Conservation (phyloP, 2,888 invertebrate genomes). For the Hypercompe scribonia region DNA sequence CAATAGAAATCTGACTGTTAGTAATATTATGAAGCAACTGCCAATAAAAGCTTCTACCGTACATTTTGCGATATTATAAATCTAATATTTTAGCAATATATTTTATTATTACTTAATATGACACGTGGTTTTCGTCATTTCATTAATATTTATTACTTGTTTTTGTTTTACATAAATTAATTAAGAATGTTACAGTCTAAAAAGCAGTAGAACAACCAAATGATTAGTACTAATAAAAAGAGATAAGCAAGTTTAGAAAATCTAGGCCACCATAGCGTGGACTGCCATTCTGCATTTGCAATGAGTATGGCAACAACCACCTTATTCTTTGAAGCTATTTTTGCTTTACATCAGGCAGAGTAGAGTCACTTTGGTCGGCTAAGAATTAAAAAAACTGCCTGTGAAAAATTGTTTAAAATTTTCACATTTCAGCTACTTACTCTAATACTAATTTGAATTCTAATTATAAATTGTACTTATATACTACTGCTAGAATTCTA, state of each 20-base stretch:
- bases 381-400: too few relatives aligned
- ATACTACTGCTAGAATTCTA: too few relatives aligned
- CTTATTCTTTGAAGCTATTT: too few relatives aligned
- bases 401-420: too few relatives aligned
- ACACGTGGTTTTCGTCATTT: neutral
- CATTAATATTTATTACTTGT: neutral
- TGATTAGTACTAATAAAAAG: neutral
- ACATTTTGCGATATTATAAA: neutral
- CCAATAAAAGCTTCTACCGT: neutral
- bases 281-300: too few relatives aligned
- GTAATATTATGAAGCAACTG: neutral
- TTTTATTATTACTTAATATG: neutral
- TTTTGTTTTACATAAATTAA: neutral
- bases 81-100: neutral
- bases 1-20: neutral
- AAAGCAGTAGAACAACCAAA: neutral
- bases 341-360: too few relatives aligned
- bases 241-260: neutral
- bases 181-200: neutral
- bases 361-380: too few relatives aligned
- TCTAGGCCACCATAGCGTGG: too few relatives aligned
- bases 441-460: too few relatives aligned
- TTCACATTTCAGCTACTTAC: too few relatives aligned
- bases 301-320: too few relatives aligned
- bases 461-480: too few relatives aligned